Evolutionary conservation across 2,113 vertebrate species (phyloP).

Genomic region (Tenrec ecaudatus): DNA sequence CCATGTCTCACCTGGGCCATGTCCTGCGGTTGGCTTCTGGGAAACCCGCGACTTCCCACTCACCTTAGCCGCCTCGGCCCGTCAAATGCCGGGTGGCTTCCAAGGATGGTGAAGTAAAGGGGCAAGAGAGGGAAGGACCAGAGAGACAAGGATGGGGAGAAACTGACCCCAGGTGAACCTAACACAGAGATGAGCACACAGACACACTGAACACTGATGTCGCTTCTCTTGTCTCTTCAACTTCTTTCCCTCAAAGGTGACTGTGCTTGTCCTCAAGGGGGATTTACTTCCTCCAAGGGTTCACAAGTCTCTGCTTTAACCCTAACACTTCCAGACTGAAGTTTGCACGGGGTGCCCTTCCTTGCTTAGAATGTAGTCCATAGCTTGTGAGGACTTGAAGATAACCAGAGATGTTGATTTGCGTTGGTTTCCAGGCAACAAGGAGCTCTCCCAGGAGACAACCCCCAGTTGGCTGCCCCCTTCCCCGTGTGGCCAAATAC

Average conservation of each 20-base stretch:
- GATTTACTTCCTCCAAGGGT: background rate
- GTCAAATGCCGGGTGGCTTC: background rate
- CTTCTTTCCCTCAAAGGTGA: background rate
- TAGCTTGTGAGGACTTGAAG: background rate
- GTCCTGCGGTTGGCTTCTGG: background rate
- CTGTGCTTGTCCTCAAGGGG: background rate
- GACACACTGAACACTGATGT: background rate
- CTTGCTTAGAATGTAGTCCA: background rate
- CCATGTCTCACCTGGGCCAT: background rate
- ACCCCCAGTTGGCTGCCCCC: rapidly evolving
- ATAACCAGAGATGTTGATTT: background rate
- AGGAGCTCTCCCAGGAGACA: background rate
- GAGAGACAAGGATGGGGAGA: background rate
- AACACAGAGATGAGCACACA: background rate
- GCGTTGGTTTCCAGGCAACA: background rate
- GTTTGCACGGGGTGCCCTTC: background rate
- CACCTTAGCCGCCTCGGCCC: background rate
- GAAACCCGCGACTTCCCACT: background rate
- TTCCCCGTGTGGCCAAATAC: background rate
- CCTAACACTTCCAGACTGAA: background rate
- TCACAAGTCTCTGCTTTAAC: background rate
- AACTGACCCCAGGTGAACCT: background rate
- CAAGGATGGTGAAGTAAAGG: too few relatives aligned
- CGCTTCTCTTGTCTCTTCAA: background rate
- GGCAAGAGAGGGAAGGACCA: background rate